Conservation (phyloP, 2,797 vertebrate species). For the Okamejei kenojei region DNA sequence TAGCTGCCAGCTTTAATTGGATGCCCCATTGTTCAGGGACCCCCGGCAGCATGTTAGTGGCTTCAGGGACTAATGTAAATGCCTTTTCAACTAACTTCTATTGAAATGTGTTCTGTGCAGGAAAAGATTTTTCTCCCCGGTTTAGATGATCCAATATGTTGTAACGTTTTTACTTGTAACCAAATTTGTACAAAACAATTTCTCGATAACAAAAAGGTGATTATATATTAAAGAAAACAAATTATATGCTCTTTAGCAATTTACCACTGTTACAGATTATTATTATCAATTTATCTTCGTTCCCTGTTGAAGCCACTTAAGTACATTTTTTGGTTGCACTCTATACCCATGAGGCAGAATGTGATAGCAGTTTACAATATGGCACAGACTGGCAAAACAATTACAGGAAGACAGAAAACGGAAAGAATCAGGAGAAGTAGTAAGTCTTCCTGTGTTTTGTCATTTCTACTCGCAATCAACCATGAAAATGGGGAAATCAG, state of each 20-base stretch:
- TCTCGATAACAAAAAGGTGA: neutral
- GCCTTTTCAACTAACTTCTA: neutral
- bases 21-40: slow-evolving; percentile 22
- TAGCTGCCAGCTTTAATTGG: slow-evolving; percentile 27
- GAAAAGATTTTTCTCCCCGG: neutral
- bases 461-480: too few species aligned
- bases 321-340: neutral
- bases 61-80: neutral
- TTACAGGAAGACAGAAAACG: neutral
- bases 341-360: neutral
- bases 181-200: neutral
- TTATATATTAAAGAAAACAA: neutral
- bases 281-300: neutral
- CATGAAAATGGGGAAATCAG: neutral
- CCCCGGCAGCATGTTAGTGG: slow-evolving; percentile 5
- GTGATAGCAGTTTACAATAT: neutral
- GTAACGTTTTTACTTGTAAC: neutral
- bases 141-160: neutral
- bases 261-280: neutral
- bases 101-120: slow-evolving; percentile 13
- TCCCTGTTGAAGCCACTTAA: neutral
- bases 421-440: neutral
- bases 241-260: neutral
- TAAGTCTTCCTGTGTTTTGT: too few species aligned
- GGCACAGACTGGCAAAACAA: neutral